phyloP scores from a whole-genome alignment of 2,113 vertebrate genomes.

The Recurvirostra avosetta region DNA sequence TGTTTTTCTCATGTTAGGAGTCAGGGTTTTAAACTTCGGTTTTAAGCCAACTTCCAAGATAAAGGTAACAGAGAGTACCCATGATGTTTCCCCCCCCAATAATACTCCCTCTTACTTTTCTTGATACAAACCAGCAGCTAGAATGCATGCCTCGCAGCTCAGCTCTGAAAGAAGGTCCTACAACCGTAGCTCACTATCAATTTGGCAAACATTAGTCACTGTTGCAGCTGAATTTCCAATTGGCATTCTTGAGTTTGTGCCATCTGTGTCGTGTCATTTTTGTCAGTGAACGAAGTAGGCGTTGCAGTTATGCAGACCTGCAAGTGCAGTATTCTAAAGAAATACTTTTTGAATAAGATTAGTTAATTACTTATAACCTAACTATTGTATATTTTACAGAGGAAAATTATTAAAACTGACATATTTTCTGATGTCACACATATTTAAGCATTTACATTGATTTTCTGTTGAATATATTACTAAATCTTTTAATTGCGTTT shows the following conservation, averaged over 20 bases:
- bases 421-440: not conserved
- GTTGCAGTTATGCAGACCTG: not conserved
- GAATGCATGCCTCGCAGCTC: not conserved
- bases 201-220: constrained; percentile 35
- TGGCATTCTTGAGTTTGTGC: not conserved
- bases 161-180: constrained; percentile 1
- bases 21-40: not conserved
- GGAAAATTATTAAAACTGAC: not conserved
- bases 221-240: constrained; percentile 6
- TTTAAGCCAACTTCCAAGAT: not conserved
- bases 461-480: not conserved
- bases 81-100: not conserved
- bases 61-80: not conserved
- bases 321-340: not conserved
- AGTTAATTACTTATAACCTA: not conserved
- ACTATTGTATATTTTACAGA: not conserved
- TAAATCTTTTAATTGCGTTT: not conserved
- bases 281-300: not conserved
- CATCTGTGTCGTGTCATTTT: not conserved
- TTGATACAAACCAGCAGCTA: not conserved
- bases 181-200: not conserved
- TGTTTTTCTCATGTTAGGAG: not conserved
- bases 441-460: not conserved
- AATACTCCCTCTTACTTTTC: not conserved
- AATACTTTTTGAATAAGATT: not conserved